Conservation (phyloP, 2,888 invertebrate species). For the Aethes cnicana region DNA sequence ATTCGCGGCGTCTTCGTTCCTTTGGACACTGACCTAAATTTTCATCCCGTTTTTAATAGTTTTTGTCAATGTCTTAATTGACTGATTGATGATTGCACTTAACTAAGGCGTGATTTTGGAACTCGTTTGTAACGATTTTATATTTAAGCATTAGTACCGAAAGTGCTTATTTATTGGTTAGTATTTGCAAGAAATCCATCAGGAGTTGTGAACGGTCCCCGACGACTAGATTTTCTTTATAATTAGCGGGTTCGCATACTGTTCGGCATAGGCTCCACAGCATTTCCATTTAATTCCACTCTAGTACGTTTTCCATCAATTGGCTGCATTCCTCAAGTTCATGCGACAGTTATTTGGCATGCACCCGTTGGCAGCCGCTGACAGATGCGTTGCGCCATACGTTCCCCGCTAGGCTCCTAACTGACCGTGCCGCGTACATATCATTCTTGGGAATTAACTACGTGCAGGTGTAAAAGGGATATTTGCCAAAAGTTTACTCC, state of each 20-base stretch:
- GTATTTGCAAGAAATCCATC: no score
- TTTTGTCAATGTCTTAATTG: no score
- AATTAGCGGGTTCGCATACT: no score
- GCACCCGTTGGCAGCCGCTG: constrained; percentile 52
- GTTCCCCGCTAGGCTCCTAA: constrained; percentile 37
- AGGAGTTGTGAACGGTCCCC: background rate
- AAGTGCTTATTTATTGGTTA: no score
- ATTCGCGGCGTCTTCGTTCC: background rate
- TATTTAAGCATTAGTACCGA: no score
- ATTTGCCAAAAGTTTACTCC: constrained; percentile 43
- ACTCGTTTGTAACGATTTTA: no score
- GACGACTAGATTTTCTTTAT: background rate
- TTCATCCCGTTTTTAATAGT: background rate
- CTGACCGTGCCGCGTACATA: constrained; percentile 40
- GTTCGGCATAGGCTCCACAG: no score
- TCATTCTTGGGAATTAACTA: constrained; percentile 51
- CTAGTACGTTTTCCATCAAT: constrained; percentile 21
- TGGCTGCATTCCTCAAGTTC: constrained; percentile 39
- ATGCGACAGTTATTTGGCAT: constrained; percentile 57
- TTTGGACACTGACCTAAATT: background rate
- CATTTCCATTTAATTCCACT: no score
- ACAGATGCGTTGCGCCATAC: constrained; percentile 48
- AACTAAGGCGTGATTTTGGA: no score
- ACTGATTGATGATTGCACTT: no score
- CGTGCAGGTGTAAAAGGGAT: constrained; percentile 46